Conservation (phyloP, 2,797 vertebrate genomes). For the Psittacula echo region DNA sequence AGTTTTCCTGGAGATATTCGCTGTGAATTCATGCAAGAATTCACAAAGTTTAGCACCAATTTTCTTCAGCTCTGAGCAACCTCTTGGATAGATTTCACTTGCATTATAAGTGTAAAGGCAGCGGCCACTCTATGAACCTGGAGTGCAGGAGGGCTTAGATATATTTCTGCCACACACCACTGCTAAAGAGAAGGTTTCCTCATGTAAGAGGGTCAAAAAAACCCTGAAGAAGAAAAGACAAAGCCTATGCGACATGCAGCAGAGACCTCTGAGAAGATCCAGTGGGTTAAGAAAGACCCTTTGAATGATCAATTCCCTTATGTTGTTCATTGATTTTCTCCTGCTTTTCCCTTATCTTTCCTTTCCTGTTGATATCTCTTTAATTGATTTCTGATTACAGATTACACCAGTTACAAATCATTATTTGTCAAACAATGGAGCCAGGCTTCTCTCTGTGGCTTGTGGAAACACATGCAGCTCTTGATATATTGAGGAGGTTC, state of each 20-base stretch:
- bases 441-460: not conserved
- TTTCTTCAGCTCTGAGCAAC: conserved; percentile 1
- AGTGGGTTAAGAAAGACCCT: conserved; percentile 24
- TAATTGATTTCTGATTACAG: conserved; percentile 71
- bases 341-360: conserved; percentile 53
- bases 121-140: not conserved
- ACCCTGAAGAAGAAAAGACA: not conserved
- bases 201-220: not conserved
- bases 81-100: not conserved
- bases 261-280: not conserved
- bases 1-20: not conserved
- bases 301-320: conserved; percentile 47
- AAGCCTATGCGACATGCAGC: not conserved
- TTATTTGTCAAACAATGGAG: conserved; percentile 50
- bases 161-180: not conserved
- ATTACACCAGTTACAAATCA: conserved; percentile 59
- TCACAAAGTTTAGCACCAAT: conserved; percentile 16
- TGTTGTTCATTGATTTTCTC: conserved; percentile 66
- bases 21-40: conserved; percentile 27
- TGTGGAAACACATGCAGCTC: not conserved
- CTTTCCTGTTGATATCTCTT: conserved; percentile 57
- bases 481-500: conserved; percentile 16
- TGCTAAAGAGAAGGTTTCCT: not conserved
- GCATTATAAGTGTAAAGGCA: not conserved
- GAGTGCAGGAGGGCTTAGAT: not conserved